These are phyloP conservation scores for Phylloscopus trochilus DNA, from an alignment of 2,113 vertebrate species.

Conservation along the genomic window DNA sequence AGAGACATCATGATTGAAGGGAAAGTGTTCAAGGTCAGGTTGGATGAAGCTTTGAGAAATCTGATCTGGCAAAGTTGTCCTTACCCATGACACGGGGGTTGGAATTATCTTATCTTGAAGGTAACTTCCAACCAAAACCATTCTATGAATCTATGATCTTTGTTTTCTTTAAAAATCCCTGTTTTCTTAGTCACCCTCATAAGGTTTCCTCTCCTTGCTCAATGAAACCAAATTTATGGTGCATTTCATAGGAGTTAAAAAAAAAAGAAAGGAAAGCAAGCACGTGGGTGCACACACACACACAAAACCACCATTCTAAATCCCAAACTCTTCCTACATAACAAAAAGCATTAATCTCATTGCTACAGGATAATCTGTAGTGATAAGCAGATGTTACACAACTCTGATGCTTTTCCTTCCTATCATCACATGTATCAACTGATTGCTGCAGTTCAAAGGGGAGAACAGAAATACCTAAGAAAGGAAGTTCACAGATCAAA, in stretches of 20 bases:
- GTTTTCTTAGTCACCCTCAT: not conserved
- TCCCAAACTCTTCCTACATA: not conserved
- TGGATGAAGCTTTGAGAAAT: not conserved
- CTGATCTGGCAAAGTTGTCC: not conserved
- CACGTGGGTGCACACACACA: not conserved
- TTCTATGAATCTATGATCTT: not conserved
- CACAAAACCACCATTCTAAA: not conserved
- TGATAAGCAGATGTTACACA: slow-evolving; percentile 50
- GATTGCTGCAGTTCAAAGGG: not conserved
- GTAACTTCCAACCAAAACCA: not conserved
- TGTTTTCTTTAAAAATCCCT: not conserved
- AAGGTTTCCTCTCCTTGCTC: not conserved
- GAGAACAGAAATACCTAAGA: slow-evolving; percentile 21
- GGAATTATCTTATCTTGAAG: not conserved
- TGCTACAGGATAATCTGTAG: slow-evolving; percentile 43
- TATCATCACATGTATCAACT: not conserved
- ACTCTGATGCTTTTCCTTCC: slow-evolving; percentile 6
- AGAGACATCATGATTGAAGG: not conserved
- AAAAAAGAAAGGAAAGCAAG: not conserved
- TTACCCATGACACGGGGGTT: not conserved
- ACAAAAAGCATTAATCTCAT: slow-evolving; percentile 52
- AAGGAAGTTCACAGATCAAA: slow-evolving; percentile 41
- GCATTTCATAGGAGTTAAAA: not conserved
- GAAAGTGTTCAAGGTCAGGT: not conserved
- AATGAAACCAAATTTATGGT: not conserved